A percentile compares a stretch with the other conserved stretches of the same genome.
Conservation (phyloP, 1,140 invertebrate species). For the Lethocerus indicus region DNA sequence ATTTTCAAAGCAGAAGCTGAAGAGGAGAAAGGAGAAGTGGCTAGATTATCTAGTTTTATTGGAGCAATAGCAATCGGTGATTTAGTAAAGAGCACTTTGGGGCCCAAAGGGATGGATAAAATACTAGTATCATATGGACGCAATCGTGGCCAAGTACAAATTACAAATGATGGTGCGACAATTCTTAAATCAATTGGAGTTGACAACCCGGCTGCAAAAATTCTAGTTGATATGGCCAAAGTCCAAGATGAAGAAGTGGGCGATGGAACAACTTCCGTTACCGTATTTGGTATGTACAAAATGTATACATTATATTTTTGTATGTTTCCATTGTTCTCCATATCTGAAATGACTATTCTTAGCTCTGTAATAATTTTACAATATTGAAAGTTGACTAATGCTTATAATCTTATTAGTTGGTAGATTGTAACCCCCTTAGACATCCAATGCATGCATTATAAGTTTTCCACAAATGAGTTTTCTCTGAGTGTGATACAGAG, state of each 20-base stretch:
- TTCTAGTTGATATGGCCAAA: conserved; percentile 95
- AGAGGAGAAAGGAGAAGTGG: conserved; percentile 93
- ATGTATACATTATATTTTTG: not conserved
- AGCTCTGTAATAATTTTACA: too few relatives aligned
- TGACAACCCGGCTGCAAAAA: conserved; percentile 98
- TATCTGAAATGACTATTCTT: too few relatives aligned
- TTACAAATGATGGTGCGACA: conserved; percentile 99
- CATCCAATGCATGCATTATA: too few relatives aligned
- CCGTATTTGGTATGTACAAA: conserved; percentile 58
- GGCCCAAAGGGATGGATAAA: conserved; percentile 99
- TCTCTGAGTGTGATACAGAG: too few relatives aligned
- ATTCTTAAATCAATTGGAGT: conserved; percentile 94
- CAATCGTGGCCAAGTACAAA: conserved; percentile 73
- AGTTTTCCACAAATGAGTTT: too few relatives aligned
- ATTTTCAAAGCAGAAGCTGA: conserved; percentile 91
- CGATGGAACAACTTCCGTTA: conserved; percentile 98
- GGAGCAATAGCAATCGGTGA: conserved; percentile 98
- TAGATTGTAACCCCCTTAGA: too few relatives aligned
- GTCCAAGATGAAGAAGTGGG: conserved; percentile 99
- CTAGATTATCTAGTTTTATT: conserved; percentile 89
- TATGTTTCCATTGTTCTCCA: too few relatives aligned
- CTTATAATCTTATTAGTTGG: too few relatives aligned
- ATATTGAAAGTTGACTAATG: too few relatives aligned
- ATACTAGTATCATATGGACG: conserved; percentile 78
- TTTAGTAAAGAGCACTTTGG: conserved; percentile 92